A percentile compares a stretch with the other conserved stretches of the same genome.
phyloP scores from a whole-genome alignment of 35 echinoderm and acorn worm species.

The Lytechinus variegatus region DNA sequence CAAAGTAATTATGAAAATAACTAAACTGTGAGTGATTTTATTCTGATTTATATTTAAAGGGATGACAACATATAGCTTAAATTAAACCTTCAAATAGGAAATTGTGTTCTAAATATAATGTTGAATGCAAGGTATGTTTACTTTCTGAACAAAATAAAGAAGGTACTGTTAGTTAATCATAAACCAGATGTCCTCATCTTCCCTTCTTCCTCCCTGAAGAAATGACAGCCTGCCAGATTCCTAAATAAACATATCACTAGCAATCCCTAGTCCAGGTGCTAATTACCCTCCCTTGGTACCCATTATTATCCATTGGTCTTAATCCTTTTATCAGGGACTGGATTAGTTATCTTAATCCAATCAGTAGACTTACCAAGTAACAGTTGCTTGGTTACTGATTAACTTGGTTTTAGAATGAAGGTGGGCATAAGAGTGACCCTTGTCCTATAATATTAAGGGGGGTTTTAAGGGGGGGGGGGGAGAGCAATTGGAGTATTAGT shows the following conservation, averaged over 20 bases:
- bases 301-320: neutral
- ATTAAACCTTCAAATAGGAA: no score
- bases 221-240: constrained; percentile 1
- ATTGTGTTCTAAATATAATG: no score
- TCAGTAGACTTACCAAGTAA: neutral
- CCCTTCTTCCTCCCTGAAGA: neutral
- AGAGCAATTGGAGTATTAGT: no score
- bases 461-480: no score
- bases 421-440: neutral
- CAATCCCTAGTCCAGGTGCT: neutral
- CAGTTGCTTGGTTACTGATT: neutral
- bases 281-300: neutral
- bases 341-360: constrained; percentile 5
- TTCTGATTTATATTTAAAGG: no score
- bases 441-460: neutral
- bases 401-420: neutral
- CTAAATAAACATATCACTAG: constrained; percentile 29
- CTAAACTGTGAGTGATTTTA: no score
- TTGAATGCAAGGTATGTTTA: no score
- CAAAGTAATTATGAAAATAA: no score
- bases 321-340: neutral
- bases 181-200: neutral
- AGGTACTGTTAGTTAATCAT: neutral
- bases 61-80: no score
- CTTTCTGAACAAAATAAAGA: neutral